Percentiles rank a stretch among this genome's conserved stretches.
Evolutionary conservation across 2,113 vertebrate species (phyloP).

Genomic region (Trematocara variabile): DNA sequence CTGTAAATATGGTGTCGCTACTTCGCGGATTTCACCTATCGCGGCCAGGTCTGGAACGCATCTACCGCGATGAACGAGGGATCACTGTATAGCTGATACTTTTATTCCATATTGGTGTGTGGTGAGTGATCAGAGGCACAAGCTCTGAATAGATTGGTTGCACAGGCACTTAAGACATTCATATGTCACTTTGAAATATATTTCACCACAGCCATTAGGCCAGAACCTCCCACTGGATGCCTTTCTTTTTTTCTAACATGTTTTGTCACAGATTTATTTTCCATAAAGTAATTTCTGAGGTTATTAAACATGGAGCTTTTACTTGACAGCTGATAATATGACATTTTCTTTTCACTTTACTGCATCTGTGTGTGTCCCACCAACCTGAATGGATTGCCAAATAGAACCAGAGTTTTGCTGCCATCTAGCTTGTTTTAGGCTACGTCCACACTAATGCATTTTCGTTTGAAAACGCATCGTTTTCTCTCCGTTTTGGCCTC

Average conservation of each 20-base stretch:
- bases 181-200: neutral
- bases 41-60: no score
- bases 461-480: neutral
- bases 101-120: neutral
- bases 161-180: neutral
- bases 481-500: neutral
- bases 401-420: neutral
- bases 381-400: neutral
- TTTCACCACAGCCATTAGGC: neutral
- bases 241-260: neutral
- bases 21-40: no score
- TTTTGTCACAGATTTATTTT: neutral
- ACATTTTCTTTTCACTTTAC: neutral
- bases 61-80: no score
- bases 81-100: neutral
- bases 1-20: no score
- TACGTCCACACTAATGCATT: neutral
- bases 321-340: neutral
- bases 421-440: neutral
- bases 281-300: neutral
- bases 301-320: neutral
- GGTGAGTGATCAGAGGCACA: conserved; percentile 1
- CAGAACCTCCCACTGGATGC: neutral
- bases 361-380: neutral
- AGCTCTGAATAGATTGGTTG: neutral